These are phyloP conservation scores for Drosophila murphyi DNA, from an alignment of 1,140 invertebrate species.

Conservation along the genomic window DNA sequence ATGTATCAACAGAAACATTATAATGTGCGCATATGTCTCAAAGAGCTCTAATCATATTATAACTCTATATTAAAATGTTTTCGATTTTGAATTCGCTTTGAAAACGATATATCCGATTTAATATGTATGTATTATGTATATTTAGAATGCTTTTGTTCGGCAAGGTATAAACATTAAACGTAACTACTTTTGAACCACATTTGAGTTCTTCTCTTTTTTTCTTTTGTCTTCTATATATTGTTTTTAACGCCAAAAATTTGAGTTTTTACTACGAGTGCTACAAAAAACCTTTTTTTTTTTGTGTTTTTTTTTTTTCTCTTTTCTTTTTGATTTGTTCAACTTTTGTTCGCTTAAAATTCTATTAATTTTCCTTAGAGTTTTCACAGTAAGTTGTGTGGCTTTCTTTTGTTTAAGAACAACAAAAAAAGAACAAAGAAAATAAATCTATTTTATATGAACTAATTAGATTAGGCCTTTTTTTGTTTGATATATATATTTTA, in stretches of 20 bases:
- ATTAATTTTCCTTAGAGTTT: slow-evolving; percentile 58
- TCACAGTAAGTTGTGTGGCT: slow-evolving; percentile 74
- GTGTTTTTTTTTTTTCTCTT: slow-evolving; percentile 17
- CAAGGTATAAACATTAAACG: slow-evolving; percentile 65
- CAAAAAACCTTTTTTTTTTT: slow-evolving; percentile 53
- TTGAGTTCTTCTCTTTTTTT: slow-evolving; percentile 54
- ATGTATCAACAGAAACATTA: slow-evolving; percentile 19
- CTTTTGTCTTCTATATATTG: slow-evolving; percentile 34
- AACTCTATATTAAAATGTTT: slow-evolving; percentile 38
- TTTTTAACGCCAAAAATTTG: slow-evolving; percentile 58
- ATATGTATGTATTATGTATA: slow-evolving; percentile 51
- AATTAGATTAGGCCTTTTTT: slow-evolving; percentile 54
- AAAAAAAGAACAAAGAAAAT: slow-evolving; percentile 33
- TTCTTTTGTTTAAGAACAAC: slow-evolving; percentile 13
- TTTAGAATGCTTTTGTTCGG: slow-evolving; percentile 51
- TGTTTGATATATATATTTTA: slow-evolving; percentile 36
- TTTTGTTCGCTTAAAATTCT: slow-evolving; percentile 40
- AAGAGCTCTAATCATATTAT: slow-evolving; percentile 41
- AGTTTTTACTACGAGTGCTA: slow-evolving; percentile 61
- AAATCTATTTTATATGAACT: slow-evolving; percentile 46
- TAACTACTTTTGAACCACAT: slow-evolving; percentile 73
- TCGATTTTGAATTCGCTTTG: slow-evolving; percentile 17
- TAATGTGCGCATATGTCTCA: slow-evolving; percentile 40
- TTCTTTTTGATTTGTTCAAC: slow-evolving; percentile 18
- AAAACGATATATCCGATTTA: slow-evolving; percentile 25